Percentiles rank a stretch among this genome's conserved stretches.
These are phyloP conservation scores for Cetoscarus ocellatus DNA, from an alignment of 2,797 vertebrate genomes.

Conservation along the genomic window DNA sequence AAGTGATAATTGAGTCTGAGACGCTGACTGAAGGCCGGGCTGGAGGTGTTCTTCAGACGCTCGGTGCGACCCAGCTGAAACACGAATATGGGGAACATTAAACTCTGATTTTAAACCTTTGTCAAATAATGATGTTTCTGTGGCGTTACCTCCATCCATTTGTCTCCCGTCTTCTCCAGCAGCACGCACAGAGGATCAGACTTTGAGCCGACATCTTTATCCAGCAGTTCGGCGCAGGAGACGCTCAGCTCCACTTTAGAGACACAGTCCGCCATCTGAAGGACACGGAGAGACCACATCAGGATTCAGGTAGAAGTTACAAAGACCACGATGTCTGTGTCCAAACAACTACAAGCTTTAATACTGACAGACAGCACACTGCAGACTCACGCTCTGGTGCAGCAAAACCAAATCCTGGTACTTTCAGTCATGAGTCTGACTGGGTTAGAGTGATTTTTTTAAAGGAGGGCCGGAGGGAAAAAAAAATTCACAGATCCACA, in stretches of 20 bases:
- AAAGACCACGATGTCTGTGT: no score
- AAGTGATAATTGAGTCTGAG: slow-evolving; percentile 91
- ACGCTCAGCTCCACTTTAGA: slow-evolving; percentile 89
- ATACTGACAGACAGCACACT: background rate
- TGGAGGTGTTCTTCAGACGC: slow-evolving; percentile 87
- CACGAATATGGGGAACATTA: background rate
- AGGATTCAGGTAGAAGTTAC: background rate
- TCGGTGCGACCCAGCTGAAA: slow-evolving; percentile 89
- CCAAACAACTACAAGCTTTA: no score
- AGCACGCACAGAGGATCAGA: slow-evolving; percentile 94
- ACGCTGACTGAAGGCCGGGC: slow-evolving; percentile 90
- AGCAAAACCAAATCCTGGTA: background rate
- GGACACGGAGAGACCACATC: slow-evolving; percentile 5
- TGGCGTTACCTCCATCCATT: slow-evolving; percentile 89
- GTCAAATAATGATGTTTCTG: no score
- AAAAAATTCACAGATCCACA: no score
- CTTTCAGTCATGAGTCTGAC: background rate
- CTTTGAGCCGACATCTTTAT: slow-evolving; percentile 91
- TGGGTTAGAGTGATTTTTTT: no score
- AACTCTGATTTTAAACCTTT: no score
- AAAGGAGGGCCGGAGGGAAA: no score
- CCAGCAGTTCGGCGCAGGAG: slow-evolving; percentile 90
- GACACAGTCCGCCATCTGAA: slow-evolving; percentile 93
- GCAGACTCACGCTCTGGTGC: background rate
- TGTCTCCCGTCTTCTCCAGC: slow-evolving; percentile 85